Base-by-base conservation (phyloP, 2,888 invertebrate genomes). In the Cerastis rubricosa region DNA sequence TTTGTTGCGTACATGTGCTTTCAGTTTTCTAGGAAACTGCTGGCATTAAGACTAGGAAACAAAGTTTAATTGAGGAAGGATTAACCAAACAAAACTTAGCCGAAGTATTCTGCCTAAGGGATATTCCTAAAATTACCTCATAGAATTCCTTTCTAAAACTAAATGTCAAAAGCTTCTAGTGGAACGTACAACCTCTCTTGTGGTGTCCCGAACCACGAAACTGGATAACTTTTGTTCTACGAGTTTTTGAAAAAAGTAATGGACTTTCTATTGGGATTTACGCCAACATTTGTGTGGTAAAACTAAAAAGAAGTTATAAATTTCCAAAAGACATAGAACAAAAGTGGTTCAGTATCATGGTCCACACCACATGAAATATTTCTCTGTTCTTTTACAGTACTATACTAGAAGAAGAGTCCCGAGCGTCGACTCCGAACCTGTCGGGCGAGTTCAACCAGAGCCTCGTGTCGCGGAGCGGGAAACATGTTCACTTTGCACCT, bases 401-500 rank as follows among this genome's bases (percentile, higher is more conserved):
- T 5, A 84, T 89, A 25, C 40, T 71, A 14, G 93, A 92, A 17
- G 91, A 91, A 4, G 92, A 92, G 2, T 94, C 93, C 5, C 91
- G 93, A 0, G 87, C 93, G 0, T 84, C 90, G 1, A 90, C 92
- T 0, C 93, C 94, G 4, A 90, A 91, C 76, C 59, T 87, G 9
- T 89, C 92, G 5, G 84, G 88, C 1, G 92, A 91, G 19, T 83
- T 91, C 72, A 91, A 94, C 90, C 80, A 89, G 22, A 94, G 94
- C 85, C 78, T 85, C 3, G 90, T 94, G 70, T 90, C 94, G 0
- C 91, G 93, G 22, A 87, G 94, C 51, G 90, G 88, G 51, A 97
- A 97, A 84, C 97, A 97, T 86, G 97, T 98, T 63, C 98, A 98
- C 90, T 97, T 98, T 89, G 97, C 98, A 25, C 98, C 98, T 0